Percentiles rank a stretch among this genome's conserved stretches.
Evolutionary conservation across 2,888 invertebrate species (phyloP).

Genomic region (Allolobophora icterica): DNA sequence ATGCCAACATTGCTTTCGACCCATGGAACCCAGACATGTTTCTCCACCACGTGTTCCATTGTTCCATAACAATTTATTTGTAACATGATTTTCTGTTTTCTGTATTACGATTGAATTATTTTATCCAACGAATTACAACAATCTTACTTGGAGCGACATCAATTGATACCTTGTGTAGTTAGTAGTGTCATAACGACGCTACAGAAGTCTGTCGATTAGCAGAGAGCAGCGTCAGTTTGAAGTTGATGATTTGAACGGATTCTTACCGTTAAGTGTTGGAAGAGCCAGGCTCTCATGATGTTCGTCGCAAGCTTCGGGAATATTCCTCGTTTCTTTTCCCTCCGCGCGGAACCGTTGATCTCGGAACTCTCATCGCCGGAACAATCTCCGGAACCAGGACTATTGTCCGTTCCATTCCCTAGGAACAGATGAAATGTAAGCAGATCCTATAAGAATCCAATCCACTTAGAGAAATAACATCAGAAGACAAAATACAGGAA

Average conservation of each 20-base stretch:
- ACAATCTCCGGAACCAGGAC: slow-evolving; percentile 96
- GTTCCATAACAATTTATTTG: no score
- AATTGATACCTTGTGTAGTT: no score
- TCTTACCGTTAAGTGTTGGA: slow-evolving; percentile 99
- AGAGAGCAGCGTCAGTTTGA: not conserved
- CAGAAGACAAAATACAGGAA: not conserved
- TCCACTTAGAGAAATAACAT: not conserved
- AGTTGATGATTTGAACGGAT: not conserved
- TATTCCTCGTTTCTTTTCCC: slow-evolving; percentile 99
- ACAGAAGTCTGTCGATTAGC: not conserved
- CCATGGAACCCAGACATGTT: no score
- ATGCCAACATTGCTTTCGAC: no score
- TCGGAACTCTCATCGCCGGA: slow-evolving; percentile 94
- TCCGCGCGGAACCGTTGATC: slow-evolving; percentile 80
- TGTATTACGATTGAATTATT: no score
- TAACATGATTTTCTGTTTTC: no score
- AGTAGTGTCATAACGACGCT: no score
- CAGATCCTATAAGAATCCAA: not conserved
- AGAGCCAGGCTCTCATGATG: slow-evolving; percentile 99
- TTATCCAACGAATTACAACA: no score
- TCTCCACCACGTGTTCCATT: no score
- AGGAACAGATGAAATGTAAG: not conserved
- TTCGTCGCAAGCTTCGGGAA: slow-evolving; percentile 99
- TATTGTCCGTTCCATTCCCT: slow-evolving; percentile 65
- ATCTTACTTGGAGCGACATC: no score